Base-by-base conservation (phyloP, 2,113 vertebrate genomes). In the Corythornis cristatus region DNA sequence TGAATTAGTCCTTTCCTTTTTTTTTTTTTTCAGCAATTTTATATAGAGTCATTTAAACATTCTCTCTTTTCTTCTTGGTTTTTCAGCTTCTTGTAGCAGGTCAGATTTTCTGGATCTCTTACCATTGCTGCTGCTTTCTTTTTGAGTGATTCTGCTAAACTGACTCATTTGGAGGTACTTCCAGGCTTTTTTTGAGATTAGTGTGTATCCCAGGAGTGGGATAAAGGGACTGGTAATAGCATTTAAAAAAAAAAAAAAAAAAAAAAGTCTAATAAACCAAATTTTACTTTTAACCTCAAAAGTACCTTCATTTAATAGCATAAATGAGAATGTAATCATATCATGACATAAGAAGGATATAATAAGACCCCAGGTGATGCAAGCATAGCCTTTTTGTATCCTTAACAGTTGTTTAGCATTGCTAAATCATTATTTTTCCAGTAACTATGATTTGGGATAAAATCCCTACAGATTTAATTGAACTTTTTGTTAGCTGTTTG, bases 381-480 rank as follows among this genome's bases (percentile, higher is more conserved):
- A 89, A 87, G 45, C 33, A 26, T 37, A 53, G 33, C 11, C 22
- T 53, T 95, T 84, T 76, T 75, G 14, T 85, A 54, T 60, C 72
- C 54, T 62, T 70, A 73, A 18, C 11, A 54, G n/a, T 73, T 51
- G 28, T 37, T 89, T 46, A 74, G 22, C 6, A 8, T 56, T 83
- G 46, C 33, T 73, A 83, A 94, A 89, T 46, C 42, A 68, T 54
- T 67, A 25, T 74, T 73, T 25, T 66, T 93, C 37, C 37, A 40
- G 33, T 48, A 80, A 76, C 40, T 23, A 62, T 51, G 37, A 67
- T 88, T 56, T 79, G 6, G n/a, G 40, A 64, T 48, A 81, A 87
- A 89, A 83, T 17, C 22, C 62, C 67, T 81, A 31, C 42, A 53
- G 86, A 46, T 93, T 84, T 86, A 81, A 92, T 74, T 83, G 81